Percentiles rank a stretch among this genome's conserved stretches.
Conservation (phyloP, 1,140 invertebrate genomes). For the Maconellicoccus hirsutus region DNA sequence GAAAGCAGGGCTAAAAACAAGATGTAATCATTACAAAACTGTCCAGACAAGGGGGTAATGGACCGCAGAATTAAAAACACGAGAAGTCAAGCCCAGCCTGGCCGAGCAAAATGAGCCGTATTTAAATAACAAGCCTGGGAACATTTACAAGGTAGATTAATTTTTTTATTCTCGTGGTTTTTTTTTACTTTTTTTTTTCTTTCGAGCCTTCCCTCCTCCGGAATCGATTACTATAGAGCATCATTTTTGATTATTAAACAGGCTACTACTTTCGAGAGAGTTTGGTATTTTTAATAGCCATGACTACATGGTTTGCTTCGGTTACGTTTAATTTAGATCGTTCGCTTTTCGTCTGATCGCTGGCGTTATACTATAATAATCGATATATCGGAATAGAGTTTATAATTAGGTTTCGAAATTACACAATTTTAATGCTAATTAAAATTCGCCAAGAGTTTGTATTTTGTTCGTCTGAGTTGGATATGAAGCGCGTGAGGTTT, state of each 20-base stretch:
- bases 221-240: slow-evolving; percentile 12
- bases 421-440: no score
- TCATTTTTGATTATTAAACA: slow-evolving; percentile 18
- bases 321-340: slow-evolving; percentile 21
- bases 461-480: no score
- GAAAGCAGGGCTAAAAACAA: not conserved
- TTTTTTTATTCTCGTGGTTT: slow-evolving; percentile 11
- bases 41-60: not conserved
- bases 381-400: not conserved
- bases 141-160: slow-evolving; percentile 21
- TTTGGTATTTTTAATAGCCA: slow-evolving; percentile 20
- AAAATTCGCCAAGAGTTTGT: no score
- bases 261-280: slow-evolving; percentile 5
- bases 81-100: not conserved
- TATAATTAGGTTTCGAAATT: no score
- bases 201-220: not conserved
- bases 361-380: not conserved
- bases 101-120: not conserved
- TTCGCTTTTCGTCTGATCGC: not conserved
- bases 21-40: not conserved
- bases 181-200: slow-evolving; percentile 10
- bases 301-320: slow-evolving; percentile 13
- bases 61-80: not conserved
- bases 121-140: slow-evolving; percentile 17
- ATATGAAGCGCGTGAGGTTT: no score